Percentiles rank a stretch among this genome's conserved stretches.
Evolutionary conservation across 2,797 vertebrate species (phyloP).

Genomic region (Phrynocephalus vlangalii): DNA sequence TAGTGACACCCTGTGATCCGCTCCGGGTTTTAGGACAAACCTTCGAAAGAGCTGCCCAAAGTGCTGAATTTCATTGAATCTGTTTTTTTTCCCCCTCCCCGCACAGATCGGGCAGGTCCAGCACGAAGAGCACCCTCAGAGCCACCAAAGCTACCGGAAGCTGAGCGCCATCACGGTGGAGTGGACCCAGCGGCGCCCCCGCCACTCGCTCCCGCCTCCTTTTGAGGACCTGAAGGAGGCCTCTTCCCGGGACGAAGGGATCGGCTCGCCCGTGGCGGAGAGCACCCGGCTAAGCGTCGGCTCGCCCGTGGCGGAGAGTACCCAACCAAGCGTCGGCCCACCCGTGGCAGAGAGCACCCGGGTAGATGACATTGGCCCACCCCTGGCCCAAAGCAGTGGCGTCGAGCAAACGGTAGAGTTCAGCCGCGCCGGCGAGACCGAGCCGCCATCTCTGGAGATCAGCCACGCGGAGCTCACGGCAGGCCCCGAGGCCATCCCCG

Average conservation of each 20-base stretch:
- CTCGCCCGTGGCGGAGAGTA: no score
- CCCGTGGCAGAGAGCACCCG: neutral
- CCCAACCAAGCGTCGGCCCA: neutral
- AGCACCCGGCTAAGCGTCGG: no score
- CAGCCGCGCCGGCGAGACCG: neutral
- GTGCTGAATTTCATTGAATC: neutral
- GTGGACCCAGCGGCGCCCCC: constrained; percentile 30
- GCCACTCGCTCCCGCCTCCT: neutral
- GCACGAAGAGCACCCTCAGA: fast-evolving
- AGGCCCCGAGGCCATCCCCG: no score
- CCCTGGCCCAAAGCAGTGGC: no score
- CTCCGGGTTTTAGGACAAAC: no score
- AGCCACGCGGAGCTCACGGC: fast-evolving
- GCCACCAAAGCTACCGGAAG: neutral
- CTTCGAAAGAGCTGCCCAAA: no score
- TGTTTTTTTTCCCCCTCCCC: neutral
- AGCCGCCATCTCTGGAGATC: neutral
- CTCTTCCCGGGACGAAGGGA: no score
- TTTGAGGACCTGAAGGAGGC: neutral
- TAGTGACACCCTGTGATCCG: no score
- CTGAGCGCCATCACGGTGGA: constrained; percentile 41
- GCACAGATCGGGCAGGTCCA: constrained; percentile 60
- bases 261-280: no score
- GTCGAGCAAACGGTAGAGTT: neutral
- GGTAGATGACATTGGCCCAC: fast-evolving